Conservation (phyloP, 1,140 invertebrate species). For the Zaprionus ghesquierei region DNA sequence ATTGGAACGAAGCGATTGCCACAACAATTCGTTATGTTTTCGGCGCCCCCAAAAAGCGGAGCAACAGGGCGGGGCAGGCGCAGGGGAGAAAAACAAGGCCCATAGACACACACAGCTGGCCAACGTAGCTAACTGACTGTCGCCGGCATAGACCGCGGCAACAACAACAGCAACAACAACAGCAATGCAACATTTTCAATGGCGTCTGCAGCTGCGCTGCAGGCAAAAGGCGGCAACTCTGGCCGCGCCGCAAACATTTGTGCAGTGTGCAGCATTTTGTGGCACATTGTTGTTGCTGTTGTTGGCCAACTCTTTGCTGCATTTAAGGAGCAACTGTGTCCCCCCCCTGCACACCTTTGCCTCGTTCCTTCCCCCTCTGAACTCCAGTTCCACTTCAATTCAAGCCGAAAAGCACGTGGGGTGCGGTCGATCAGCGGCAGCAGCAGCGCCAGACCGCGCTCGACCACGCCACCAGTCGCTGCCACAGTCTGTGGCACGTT, state of each 20-base stretch:
- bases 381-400: conserved; percentile 12
- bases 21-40: conserved; percentile 81
- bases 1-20: conserved; percentile 79
- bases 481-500: conserved; percentile 8
- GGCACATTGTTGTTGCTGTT: conserved; percentile 48
- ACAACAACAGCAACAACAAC: conserved; percentile 33
- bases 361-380: too few species aligned
- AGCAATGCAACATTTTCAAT: conserved; percentile 64
- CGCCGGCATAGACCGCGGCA: conserved; percentile 35
- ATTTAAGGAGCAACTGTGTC: conserved; percentile 48
- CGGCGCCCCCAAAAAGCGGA: conserved; percentile 52
- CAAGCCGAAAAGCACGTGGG: conserved; percentile 60
- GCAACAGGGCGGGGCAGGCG: conserved; percentile 2
- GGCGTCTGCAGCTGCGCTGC: conserved; percentile 69
- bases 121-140: conserved; percentile 67
- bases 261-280: conserved; percentile 56
- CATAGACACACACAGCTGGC: conserved; percentile 52
- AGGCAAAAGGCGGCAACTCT: conserved; percentile 61
- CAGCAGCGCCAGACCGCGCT: not conserved
- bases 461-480: not conserved
- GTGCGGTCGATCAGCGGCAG: conserved; percentile 58
- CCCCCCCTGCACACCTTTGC: not conserved
- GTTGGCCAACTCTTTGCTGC: conserved; percentile 17
- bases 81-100: conserved; percentile 27
- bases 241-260: conserved; percentile 60